Evolutionary conservation across 35 echinoderm and acorn worm species (phyloP).

Genomic region (Amphiura filiformis): DNA sequence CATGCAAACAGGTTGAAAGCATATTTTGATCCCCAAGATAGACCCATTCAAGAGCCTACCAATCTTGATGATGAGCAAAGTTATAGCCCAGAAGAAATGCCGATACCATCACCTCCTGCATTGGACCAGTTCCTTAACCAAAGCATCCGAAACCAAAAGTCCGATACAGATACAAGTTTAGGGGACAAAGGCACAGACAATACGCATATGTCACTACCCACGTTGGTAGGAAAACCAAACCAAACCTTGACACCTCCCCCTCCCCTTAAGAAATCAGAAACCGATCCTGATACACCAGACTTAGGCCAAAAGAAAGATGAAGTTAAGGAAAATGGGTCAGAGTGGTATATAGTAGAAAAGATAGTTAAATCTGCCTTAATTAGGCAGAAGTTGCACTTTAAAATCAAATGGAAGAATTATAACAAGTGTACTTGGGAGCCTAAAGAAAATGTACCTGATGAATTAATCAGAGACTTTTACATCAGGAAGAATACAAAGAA

Average conservation of each 20-base stretch:
- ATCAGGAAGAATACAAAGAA: conserved; percentile 17
- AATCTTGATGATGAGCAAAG: background rate
- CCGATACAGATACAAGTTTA: background rate
- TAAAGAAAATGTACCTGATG: conserved; percentile 42
- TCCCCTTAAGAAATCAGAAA: background rate
- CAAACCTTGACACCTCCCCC: background rate
- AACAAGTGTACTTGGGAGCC: conserved; percentile 35
- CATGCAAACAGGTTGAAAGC: conserved; percentile 47
- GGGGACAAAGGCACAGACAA: background rate
- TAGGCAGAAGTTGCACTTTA: conserved; percentile 34
- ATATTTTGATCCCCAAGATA: conserved; percentile 42
- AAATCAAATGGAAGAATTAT: conserved; percentile 49
- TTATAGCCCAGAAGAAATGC: background rate
- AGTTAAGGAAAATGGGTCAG: background rate
- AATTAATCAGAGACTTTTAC: conserved; percentile 22
- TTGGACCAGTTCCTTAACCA: background rate
- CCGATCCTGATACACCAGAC: background rate
- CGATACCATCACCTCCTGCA: no score
- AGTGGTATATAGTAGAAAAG: conserved; percentile 5
- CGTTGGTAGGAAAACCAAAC: background rate
- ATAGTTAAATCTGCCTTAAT: conserved; percentile 4
- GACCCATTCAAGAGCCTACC: background rate
- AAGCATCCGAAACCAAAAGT: background rate
- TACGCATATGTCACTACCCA: background rate
- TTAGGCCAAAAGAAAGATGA: background rate